These are phyloP conservation scores for Tetrapedia diversipes DNA, from an alignment of 2,888 invertebrate genomes.

Conservation along the genomic window DNA sequence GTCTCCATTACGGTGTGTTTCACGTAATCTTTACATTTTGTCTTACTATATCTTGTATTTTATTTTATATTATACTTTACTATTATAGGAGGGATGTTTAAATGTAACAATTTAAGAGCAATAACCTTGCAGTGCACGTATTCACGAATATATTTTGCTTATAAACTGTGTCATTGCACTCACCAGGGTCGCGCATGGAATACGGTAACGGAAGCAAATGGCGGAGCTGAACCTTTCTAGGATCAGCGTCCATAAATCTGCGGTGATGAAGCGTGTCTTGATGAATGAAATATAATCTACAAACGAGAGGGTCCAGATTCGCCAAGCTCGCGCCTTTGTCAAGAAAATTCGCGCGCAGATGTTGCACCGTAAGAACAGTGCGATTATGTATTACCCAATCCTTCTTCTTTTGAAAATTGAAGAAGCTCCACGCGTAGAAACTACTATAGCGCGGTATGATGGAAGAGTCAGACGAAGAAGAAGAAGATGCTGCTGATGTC, in stretches of 20 bases:
- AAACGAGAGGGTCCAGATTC: constrained; percentile 2
- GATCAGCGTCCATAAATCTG: constrained; percentile 7
- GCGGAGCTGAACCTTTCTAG: not conserved
- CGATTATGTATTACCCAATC: not conserved
- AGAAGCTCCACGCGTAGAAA: not conserved
- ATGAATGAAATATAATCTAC: constrained; percentile 26
- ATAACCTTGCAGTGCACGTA: no score
- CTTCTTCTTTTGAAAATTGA: not conserved
- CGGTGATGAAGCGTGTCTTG: constrained; percentile 16
- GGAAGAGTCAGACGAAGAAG: not conserved
- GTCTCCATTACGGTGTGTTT: no score
- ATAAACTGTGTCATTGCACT: not conserved
- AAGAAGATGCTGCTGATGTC: not conserved
- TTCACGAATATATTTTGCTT: not conserved
- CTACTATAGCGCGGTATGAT: not conserved
- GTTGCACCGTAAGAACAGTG: not conserved
- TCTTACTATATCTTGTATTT: no score
- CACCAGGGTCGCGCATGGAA: not conserved
- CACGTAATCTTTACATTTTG: no score
- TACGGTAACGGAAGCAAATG: not conserved
- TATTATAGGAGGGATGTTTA: no score
- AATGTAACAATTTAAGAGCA: no score
- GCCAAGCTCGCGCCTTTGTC: constrained; percentile 10
- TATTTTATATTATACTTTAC: no score
- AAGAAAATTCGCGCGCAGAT: not conserved